These are phyloP conservation scores for Gavia stellata DNA, from an alignment of 2,113 vertebrate genomes.

Conservation along the genomic window DNA sequence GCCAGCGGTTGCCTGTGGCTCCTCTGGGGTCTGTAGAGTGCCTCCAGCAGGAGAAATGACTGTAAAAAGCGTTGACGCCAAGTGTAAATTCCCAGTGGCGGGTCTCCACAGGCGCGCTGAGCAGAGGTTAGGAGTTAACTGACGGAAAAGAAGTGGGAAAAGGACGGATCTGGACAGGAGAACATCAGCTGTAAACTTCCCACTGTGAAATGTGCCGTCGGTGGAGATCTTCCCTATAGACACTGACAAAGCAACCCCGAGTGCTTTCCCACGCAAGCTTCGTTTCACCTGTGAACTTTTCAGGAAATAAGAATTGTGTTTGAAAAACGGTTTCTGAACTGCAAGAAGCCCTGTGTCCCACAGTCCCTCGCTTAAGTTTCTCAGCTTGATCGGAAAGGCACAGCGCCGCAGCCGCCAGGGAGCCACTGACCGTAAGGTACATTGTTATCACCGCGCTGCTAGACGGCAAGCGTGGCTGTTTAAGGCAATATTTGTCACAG, in stretches of 20 bases:
- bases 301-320: background rate
- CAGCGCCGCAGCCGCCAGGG: background rate
- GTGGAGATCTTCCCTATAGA: accelerated
- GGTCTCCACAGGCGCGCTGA: accelerated
- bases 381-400: accelerated
- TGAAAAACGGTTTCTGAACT: accelerated
- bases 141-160: background rate
- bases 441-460: accelerated
- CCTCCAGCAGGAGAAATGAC: accelerated
- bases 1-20: too few relatives aligned
- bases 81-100: accelerated
- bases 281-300: background rate
- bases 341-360: accelerated
- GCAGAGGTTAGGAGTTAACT: too few relatives aligned
- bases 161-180: too few relatives aligned
- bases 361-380: accelerated
- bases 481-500: background rate
- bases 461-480: accelerated
- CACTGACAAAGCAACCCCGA: accelerated
- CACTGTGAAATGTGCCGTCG: accelerated
- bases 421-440: accelerated
- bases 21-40: accelerated
- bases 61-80: accelerated
- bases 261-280: too few relatives aligned
- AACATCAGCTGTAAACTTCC: background rate